Evolutionary conservation across 2,797 vertebrate species (phyloP), one percentile per base, ranked within the genome.

Genomic region (Chromobotia macracanthus): DNA sequence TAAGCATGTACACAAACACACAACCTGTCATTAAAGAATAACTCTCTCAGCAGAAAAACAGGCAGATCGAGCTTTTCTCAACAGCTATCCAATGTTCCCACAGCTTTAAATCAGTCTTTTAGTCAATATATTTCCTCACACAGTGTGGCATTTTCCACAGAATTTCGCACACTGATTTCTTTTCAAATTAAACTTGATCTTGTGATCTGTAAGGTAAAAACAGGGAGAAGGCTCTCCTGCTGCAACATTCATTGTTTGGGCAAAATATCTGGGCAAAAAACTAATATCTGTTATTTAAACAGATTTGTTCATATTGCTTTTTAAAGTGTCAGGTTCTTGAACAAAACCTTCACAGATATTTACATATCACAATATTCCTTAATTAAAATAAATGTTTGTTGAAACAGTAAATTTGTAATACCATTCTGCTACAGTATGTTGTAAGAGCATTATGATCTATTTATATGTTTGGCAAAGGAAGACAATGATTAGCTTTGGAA

Each of bases 401-500:
- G 41, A 48, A 48, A 48, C 71, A 50, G 28, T 48, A 61, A 28
- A 12, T 16, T 44, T 6, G 3, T 41, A 11, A 3, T 44, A 12
- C 55, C n/a, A 35, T 70, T 58, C 46, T 66, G 55, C 13, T 38
- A 38, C 35, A 38, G 46, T 23, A 31, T 55, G n/a, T 13, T 60
- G 25, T 12, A 7, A 68, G 28, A 46, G 19, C 18, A 61, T 69
- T 64, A n/a, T 69, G 44, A 44, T 64, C 23, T 77, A 66, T 71
- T 41, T 70, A 23, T 46, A 28, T 69, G 60, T 25, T 63, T 67
- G 50, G 56, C 56, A 73, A 41, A 79, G 28, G 7, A 12, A 15
- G 46, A 60, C 3, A 28, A 28, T n/a, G 44, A 67, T 80, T 61
- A 73, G 19, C 16, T 60, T 72, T 65, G 50, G 41, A 65, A 53